Percentiles rank a stretch among this genome's conserved stretches.
These are phyloP conservation scores for Anthophora plumipes DNA, from an alignment of 2,888 invertebrate species.

Conservation along the genomic window DNA sequence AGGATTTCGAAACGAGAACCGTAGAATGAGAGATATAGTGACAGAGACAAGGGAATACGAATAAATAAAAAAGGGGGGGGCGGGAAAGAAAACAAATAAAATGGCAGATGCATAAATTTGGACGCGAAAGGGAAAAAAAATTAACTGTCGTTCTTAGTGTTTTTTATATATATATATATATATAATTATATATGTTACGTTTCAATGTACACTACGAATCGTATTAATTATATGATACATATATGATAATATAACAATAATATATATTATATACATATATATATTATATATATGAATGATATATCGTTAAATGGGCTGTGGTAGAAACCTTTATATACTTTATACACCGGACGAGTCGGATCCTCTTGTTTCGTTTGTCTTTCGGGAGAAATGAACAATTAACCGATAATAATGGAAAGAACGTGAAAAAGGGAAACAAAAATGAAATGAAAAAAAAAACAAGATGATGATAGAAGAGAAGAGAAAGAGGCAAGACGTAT, in stretches of 20 bases:
- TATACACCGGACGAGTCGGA: conserved; percentile 65
- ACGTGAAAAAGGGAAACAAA: neutral
- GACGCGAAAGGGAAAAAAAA: conserved; percentile 36
- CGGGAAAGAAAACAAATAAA: neutral
- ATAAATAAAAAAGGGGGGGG: neutral
- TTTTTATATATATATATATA: conserved; percentile 68
- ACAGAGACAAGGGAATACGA: neutral
- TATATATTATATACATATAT: conserved; percentile 69
- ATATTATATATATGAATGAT: conserved; percentile 70
- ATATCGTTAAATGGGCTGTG: conserved; percentile 84
- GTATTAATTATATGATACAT: conserved; percentile 70
- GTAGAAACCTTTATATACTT: conserved; percentile 82
- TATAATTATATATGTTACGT: conserved; percentile 68
- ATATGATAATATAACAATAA: conserved; percentile 67
- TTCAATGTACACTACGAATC: conserved; percentile 64
- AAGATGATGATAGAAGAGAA: neutral
- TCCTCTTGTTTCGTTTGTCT: conserved; percentile 64
- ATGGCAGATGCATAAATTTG: conserved; percentile 21
- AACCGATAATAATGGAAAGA: conserved; percentile 26
- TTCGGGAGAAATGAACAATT: conserved; percentile 42
- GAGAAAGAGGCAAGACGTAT: neutral
- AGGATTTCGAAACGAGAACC: neutral
- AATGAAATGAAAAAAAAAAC: conserved; percentile 10
- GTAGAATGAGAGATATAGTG: neutral
- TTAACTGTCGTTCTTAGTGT: conserved; percentile 61